Conservation (phyloP, 2,888 invertebrate species). For the Slavum lentiscoides region DNA sequence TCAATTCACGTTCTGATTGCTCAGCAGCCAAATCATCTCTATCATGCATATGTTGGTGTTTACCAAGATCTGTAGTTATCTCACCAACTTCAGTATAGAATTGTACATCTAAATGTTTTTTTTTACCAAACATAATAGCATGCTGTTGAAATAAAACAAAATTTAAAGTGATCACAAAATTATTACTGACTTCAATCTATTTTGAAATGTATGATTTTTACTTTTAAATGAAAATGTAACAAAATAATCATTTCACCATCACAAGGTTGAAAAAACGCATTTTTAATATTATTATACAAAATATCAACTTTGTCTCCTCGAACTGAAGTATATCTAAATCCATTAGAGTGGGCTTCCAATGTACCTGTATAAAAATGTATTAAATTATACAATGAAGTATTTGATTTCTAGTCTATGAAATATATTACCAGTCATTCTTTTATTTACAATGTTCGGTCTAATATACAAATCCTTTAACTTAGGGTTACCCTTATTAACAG, state of each 20-base stretch:
- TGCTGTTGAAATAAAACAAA: constrained; percentile 64
- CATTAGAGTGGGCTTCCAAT: constrained; percentile 94
- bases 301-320: constrained; percentile 99
- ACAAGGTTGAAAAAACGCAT: constrained; percentile 98
- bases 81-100: constrained; percentile 99
- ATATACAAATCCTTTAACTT: constrained; percentile 97
- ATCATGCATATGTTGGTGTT: constrained; percentile 99
- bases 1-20: constrained; percentile 94
- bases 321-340: constrained; percentile 96
- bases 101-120: constrained; percentile 98
- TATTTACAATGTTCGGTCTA: constrained; percentile 97
- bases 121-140: constrained; percentile 99
- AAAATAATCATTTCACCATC: constrained; percentile 99
- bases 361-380: constrained; percentile 62
- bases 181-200: background rate
- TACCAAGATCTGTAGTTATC: constrained; percentile 98
- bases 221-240: constrained; percentile 95
- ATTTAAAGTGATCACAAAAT: background rate
- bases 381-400: background rate
- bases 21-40: constrained; percentile 98
- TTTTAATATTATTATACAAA: constrained; percentile 97
- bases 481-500: constrained; percentile 95
- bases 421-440: constrained; percentile 79
- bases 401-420: constrained; percentile 8
- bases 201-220: constrained; percentile 57